A percentile compares a stretch with the other conserved stretches of the same genome.
These are phyloP conservation scores for Lonchura striata DNA, from an alignment of 2,113 vertebrate species.

Conservation along the genomic window DNA sequence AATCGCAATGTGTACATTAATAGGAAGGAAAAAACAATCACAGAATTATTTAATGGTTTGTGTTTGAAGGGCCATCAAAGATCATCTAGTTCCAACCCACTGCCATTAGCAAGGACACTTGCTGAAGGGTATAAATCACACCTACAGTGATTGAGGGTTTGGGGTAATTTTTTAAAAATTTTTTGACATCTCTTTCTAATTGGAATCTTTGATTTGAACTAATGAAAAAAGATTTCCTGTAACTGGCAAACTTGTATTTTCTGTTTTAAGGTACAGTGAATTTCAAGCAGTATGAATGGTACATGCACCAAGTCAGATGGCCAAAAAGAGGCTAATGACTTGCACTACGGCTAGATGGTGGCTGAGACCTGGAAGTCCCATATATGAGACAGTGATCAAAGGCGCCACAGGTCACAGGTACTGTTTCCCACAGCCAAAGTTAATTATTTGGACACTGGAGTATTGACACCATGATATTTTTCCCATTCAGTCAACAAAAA, in stretches of 20 bases:
- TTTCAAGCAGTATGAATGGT: background rate
- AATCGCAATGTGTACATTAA: background rate
- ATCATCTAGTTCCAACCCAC: background rate
- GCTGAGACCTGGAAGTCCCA: background rate
- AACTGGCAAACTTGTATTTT: background rate
- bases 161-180: background rate
- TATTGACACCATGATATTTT: background rate
- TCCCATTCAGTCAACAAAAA: background rate
- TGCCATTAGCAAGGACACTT: background rate
- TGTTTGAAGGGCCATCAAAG: background rate
- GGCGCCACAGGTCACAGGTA: background rate
- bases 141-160: background rate
- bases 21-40: background rate
- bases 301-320: background rate
- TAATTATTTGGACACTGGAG: background rate
- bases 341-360: background rate
- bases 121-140: background rate
- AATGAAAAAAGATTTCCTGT: background rate
- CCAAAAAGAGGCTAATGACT: background rate
- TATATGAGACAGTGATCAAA: background rate
- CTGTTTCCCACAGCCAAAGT: background rate
- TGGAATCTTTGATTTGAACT: background rate
- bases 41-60: background rate
- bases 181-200: background rate
- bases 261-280: background rate